Conservation (phyloP, 2,113 vertebrate species). For the Centropristis striata region DNA sequence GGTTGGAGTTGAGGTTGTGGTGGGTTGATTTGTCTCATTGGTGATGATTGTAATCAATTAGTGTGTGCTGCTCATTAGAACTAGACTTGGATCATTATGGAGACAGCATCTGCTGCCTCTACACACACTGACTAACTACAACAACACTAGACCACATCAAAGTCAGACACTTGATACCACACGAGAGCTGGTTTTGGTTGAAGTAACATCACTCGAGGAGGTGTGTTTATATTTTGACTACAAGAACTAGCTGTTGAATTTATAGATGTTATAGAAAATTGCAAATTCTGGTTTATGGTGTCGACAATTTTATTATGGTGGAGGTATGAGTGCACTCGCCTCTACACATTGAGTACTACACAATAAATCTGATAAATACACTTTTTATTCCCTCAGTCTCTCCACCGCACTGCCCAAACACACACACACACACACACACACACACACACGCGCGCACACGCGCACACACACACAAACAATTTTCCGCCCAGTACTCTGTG, state of each 20-base stretch:
- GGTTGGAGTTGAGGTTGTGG: slow-evolving; percentile 14
- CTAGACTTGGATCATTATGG: slow-evolving; percentile 44
- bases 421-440: slow-evolving; percentile 2
- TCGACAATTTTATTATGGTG: slow-evolving; percentile 26
- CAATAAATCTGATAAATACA: slow-evolving; percentile 47
- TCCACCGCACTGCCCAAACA: background rate
- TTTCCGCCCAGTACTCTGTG: slow-evolving; percentile 27
- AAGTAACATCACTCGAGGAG: slow-evolving; percentile 3
- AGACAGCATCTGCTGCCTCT: slow-evolving; percentile 44
- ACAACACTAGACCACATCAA: slow-evolving; percentile 14
- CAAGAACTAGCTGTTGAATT: slow-evolving; percentile 7
- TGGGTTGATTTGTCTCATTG: slow-evolving; percentile 62
- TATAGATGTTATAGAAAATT: slow-evolving; percentile 11
- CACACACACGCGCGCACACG: slow-evolving; percentile 2
- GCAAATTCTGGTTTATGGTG: slow-evolving; percentile 33
- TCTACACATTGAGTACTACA: slow-evolving; percentile 18
- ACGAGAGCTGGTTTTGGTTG: background rate
- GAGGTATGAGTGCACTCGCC: background rate
- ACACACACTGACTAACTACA: slow-evolving; percentile 35
- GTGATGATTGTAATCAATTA: slow-evolving; percentile 69
- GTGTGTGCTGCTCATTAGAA: slow-evolving; percentile 54
- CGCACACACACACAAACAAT: slow-evolving; percentile 1
- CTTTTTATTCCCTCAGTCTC: slow-evolving; percentile 43
- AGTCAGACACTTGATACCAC: slow-evolving; percentile 31
- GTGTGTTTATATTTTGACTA: slow-evolving; percentile 32